A percentile compares a stretch with the other conserved stretches of the same genome.
Evolutionary conservation across 1,140 invertebrate genomes (phyloP).

Genomic region (Polypedilum pembai): DNA sequence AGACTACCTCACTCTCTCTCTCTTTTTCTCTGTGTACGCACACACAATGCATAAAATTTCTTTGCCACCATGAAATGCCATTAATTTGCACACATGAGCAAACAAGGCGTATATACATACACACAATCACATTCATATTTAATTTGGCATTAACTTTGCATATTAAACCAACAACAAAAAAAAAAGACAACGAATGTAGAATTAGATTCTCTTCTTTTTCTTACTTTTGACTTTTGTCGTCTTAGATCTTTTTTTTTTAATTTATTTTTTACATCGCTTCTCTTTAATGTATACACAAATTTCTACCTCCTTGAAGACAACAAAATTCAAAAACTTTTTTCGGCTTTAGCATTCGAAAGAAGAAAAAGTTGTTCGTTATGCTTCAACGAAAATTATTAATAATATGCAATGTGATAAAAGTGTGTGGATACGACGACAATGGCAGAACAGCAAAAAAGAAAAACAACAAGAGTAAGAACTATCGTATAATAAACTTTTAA

Average conservation of each 20-base stretch:
- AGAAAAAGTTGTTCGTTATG: neutral
- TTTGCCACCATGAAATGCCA: too few species aligned
- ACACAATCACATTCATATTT: slow-evolving; percentile 25
- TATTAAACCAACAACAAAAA: neutral
- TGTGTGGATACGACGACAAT: slow-evolving; percentile 9
- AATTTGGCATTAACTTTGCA: slow-evolving; percentile 28
- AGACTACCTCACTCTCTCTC: too few species aligned
- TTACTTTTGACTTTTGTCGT: slow-evolving; percentile 3
- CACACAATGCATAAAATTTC: too few species aligned
- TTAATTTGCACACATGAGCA: slow-evolving; percentile 27
- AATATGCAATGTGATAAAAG: slow-evolving; percentile 18
- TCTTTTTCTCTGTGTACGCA: neutral
- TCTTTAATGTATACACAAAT: neutral
- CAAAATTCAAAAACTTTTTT: neutral
- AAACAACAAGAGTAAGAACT: neutral
- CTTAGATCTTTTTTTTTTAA: neutral
- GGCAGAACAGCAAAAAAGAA: neutral
- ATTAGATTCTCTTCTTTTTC: neutral
- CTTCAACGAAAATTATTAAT: slow-evolving; percentile 14
- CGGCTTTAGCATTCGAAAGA: neutral
- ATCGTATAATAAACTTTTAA: neutral
- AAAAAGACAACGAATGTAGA: neutral
- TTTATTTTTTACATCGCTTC: neutral
- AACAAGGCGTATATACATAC: neutral
- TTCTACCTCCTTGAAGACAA: neutral